phyloP scores from a whole-genome alignment of 2,888 invertebrate species.

The Sturmia bella region DNA sequence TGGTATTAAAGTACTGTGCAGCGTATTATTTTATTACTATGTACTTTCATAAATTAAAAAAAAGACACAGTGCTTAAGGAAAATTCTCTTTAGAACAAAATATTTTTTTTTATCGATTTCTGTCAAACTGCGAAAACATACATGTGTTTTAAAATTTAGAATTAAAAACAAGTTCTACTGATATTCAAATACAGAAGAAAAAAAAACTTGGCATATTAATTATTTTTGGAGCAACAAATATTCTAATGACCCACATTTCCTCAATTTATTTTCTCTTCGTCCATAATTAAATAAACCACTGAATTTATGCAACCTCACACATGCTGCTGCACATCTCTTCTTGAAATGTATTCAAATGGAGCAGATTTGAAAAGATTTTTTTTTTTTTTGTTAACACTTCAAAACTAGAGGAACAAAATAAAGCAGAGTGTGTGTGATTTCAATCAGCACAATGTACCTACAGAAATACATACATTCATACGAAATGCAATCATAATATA shows the following conservation, averaged over 20 bases:
- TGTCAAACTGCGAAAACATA: too few species aligned
- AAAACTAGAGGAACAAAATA: neutral
- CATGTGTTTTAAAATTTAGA: too few species aligned
- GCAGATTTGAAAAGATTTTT: neutral
- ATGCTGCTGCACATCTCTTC: neutral
- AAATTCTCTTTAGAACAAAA: too few species aligned
- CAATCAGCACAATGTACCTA: constrained; percentile 5
- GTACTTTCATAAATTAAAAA: too few species aligned
- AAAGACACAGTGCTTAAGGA: too few species aligned
- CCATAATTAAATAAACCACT: constrained; percentile 10
- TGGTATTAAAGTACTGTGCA: too few species aligned
- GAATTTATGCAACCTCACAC: constrained; percentile 12
- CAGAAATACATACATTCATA: neutral
- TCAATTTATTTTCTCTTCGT: neutral
- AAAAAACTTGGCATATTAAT: neutral
- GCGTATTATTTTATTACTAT: too few species aligned
- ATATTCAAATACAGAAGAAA: neutral
- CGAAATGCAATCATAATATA: constrained; percentile 34
- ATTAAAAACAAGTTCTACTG: too few species aligned
- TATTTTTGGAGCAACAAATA: neutral
- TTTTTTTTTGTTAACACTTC: neutral
- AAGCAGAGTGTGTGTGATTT: neutral
- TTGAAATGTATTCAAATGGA: neutral
- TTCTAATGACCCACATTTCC: constrained; percentile 21
- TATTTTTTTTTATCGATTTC: too few species aligned